Evolutionary conservation across 2,888 invertebrate genomes (phyloP).

Genomic region (Acanthosepion esculentum): DNA sequence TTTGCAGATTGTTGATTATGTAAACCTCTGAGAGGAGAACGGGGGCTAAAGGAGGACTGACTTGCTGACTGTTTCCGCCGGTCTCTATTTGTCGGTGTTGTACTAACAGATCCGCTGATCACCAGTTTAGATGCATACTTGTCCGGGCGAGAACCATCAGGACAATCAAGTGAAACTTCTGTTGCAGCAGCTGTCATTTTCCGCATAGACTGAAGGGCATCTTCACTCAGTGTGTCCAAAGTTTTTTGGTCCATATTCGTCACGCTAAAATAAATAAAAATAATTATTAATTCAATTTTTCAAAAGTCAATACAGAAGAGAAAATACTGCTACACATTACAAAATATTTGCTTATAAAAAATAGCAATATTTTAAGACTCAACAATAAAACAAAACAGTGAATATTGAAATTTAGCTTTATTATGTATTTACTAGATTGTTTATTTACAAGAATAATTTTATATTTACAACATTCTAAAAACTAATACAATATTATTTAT

Average conservation of each 20-base stretch:
- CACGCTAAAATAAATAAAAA: neutral
- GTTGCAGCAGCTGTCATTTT: slow-evolving; percentile 42
- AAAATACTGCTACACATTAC: too few species aligned
- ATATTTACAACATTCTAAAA: too few species aligned
- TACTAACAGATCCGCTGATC: neutral
- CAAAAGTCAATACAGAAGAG: neutral
- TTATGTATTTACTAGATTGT: too few species aligned
- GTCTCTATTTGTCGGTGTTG: neutral
- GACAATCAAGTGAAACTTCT: slow-evolving; percentile 35
- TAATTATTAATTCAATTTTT: neutral
- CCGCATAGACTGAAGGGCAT: slow-evolving; percentile 34
- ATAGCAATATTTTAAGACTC: too few species aligned
- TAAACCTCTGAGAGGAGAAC: neutral
- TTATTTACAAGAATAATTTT: too few species aligned
- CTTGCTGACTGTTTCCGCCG: neutral
- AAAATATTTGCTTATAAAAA: too few species aligned
- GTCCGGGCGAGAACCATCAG: neutral
- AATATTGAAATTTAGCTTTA: too few species aligned
- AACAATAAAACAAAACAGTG: too few species aligned
- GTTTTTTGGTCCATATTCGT: slow-evolving; percentile 34
- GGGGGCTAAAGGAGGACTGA: neutral
- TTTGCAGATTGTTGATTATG: neutral
- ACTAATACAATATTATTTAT: too few species aligned
- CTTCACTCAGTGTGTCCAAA: slow-evolving; percentile 42
- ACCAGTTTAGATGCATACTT: slow-evolving; percentile 25